phyloP scores from a whole-genome alignment of 2,797 vertebrate genomes.

The Cryptoblepharus egeriae region DNA sequence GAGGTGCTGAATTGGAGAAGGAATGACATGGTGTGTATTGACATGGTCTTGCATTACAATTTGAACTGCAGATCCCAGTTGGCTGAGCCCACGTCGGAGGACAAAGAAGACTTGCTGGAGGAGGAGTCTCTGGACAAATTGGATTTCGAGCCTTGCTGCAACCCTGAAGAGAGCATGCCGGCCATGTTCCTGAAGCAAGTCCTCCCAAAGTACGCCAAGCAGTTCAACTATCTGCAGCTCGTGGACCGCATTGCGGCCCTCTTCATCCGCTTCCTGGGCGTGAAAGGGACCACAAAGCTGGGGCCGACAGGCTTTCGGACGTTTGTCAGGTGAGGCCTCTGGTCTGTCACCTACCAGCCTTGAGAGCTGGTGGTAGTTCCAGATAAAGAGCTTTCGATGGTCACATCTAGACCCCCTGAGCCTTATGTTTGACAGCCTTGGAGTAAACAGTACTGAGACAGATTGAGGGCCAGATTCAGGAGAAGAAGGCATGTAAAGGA shows the following conservation, averaged over 20 bases:
- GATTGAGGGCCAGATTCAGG: too few species aligned
- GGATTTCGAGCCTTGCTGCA: not conserved
- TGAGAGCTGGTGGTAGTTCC: too few species aligned
- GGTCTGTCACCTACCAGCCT: too few species aligned
- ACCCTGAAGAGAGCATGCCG: slow-evolving; percentile 73
- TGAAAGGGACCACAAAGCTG: slow-evolving; percentile 91
- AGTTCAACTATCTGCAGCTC: slow-evolving; percentile 89
- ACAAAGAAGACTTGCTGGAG: slow-evolving; percentile 68
- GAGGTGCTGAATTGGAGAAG: too few species aligned
- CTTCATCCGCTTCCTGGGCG: slow-evolving; percentile 94
- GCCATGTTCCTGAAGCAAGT: slow-evolving; percentile 94
- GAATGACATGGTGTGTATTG: too few species aligned
- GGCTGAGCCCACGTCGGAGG: slow-evolving; percentile 29
- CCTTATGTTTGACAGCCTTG: too few species aligned
- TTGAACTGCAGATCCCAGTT: slow-evolving; percentile 69
- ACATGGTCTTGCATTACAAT: not conserved
- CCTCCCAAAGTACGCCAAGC: slow-evolving; percentile 93
- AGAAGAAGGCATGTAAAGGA: too few species aligned
- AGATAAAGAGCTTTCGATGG: too few species aligned
- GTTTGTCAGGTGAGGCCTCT: slow-evolving; percentile 87
- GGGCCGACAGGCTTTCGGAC: slow-evolving; percentile 94
- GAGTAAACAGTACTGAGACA: too few species aligned
- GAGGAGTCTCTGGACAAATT: slow-evolving; percentile 30
- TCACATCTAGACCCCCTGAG: too few species aligned
- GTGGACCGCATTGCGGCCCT: slow-evolving; percentile 89